phyloP scores from a whole-genome alignment of 2,797 vertebrate species.

The Orestias chungarensis region DNA sequence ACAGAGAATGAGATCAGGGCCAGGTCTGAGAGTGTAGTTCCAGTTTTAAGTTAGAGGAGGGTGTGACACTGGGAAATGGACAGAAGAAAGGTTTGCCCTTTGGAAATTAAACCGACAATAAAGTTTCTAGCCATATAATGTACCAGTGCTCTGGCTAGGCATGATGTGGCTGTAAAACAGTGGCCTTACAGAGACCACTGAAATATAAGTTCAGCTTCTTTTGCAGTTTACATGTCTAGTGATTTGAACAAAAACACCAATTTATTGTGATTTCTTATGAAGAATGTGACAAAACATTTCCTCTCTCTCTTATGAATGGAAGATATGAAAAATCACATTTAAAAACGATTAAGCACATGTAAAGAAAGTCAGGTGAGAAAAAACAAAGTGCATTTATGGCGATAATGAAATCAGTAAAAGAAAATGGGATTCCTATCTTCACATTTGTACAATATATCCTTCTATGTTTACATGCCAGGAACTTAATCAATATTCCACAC shows the following conservation, averaged over 20 bases:
- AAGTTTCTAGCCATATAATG: not conserved
- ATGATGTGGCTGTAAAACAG: not conserved
- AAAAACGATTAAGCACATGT: no score
- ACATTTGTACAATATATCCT: no score
- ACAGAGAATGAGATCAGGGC: constrained; percentile 41
- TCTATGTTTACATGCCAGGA: no score
- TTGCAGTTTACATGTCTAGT: no score
- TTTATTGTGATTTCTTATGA: not conserved
- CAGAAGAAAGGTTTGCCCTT: constrained; percentile 13
- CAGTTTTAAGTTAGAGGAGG: constrained; percentile 27
- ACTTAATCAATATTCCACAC: no score
- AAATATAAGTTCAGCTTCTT: not conserved
- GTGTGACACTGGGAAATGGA: constrained; percentile 23
- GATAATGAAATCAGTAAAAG: no score
- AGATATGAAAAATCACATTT: no score
- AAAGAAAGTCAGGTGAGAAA: no score
- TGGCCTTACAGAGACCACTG: not conserved
- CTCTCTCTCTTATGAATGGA: no score
- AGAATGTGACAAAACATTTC: not conserved
- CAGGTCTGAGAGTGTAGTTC: constrained; percentile 43
- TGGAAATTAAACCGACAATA: constrained; percentile 27
- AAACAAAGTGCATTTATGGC: no score
- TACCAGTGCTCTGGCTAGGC: not conserved
- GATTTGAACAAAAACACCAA: not conserved
- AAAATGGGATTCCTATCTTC: no score